Base-by-base conservation (phyloP, 2,113 vertebrate genomes). In the Chaetodon auriga region DNA sequence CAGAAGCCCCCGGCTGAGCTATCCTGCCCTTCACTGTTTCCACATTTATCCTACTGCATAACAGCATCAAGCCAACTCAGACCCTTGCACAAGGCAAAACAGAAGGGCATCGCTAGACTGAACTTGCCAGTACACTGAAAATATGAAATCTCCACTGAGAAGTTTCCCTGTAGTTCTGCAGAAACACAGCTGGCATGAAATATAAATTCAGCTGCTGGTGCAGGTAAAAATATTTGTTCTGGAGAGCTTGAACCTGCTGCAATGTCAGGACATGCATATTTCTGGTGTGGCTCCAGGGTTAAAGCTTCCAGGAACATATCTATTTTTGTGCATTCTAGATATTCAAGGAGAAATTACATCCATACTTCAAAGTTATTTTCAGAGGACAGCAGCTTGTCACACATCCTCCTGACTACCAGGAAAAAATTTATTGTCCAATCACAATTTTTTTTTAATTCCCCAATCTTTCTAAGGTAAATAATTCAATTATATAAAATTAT, bases 41-140 rank as follows among this genome's bases (percentile, higher is more conserved):
- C 63, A 70, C 49, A 75, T 82, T 81, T 77, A 82, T 82, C 74
- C 58, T 6, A 2, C 73, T 60, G 80, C 35, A 62, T 38, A 64
- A 78, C 62, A 63, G 54, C 78, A 46, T 55, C 45, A 54, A 80
- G 45, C 38, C 55, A 81, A 66, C 45, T 68, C 64, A 64, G 30
- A 65, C 53, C 63, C 35, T 53, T 64, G 53, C n/a, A 78, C 68
- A 53, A 78, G 30, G 49, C 30, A 49, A 45, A 71, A 19, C 77
- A 41, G 60, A 1, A 83, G 68, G 51, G 16, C 61, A 73, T 19
- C 30, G 25, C 63, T 75, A 54, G n/a, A 46, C 36, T 66, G 23
- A 23, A 45, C 36, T 7, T 43, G 53, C 23, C 60, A 48, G 61
- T 53, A 25, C 57, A 63, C 60, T 23, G 45, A 36, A 76, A 36